These are phyloP conservation scores for Pangasianodon gigas DNA, from an alignment of 2,113 vertebrate species.

Conservation along the genomic window DNA sequence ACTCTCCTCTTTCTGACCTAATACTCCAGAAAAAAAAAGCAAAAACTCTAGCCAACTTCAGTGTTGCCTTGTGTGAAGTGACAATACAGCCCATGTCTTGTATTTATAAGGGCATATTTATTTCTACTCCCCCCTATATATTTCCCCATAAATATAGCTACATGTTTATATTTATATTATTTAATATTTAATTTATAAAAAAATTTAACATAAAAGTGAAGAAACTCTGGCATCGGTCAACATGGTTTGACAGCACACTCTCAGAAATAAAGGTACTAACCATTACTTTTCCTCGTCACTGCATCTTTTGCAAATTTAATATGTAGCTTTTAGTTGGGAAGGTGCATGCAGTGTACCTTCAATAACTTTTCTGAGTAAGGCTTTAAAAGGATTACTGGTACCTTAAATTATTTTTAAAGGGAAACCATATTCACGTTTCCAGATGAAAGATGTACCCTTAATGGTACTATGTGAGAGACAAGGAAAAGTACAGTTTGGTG, in stretches of 20 bases:
- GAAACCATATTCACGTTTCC: not conserved
- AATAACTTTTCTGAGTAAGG: not conserved
- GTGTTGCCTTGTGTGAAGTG: not conserved
- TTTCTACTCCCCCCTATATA: not conserved
- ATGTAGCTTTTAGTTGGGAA: not conserved
- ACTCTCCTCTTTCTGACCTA: not conserved
- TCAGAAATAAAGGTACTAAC: not conserved
- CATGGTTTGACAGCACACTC: too few species aligned
- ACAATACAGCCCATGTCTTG: not conserved
- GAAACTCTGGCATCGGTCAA: too few species aligned
- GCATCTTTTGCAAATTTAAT: not conserved
- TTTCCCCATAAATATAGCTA: not conserved
- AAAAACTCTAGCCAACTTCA: not conserved
- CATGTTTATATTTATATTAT: too few species aligned
- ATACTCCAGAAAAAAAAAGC: not conserved
- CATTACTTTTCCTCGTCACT: not conserved
- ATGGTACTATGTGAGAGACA: not conserved
- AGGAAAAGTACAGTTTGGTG: not conserved
- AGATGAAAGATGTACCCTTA: not conserved
- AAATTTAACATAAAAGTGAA: too few species aligned
- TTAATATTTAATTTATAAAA: too few species aligned
- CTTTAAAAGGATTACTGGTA: not conserved
- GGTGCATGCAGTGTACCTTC: not conserved
- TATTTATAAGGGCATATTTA: not conserved
- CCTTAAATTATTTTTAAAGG: not conserved